Base-by-base conservation (phyloP, 2,888 invertebrate genomes). In the Fragum sueziense region DNA sequence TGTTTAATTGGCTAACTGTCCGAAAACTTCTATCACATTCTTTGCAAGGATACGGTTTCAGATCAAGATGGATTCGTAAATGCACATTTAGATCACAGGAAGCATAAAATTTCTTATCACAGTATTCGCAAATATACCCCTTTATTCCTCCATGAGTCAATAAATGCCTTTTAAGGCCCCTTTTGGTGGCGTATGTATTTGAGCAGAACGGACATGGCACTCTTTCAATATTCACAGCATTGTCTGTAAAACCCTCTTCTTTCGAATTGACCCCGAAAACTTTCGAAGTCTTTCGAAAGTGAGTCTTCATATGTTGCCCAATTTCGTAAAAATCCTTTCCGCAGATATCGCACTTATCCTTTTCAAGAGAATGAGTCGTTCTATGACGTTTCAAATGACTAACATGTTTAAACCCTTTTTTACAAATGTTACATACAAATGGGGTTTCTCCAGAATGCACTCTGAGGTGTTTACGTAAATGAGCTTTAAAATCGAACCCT, bases 281-380 rank as follows among this genome's bases (percentile, higher is more conserved):
- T 22, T 3, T 2, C n/a, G n/a, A 25, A 25, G 25, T 22, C 14
- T 27, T 27, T 11, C 14, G n/a, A 3, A 57, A 25, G n/a, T 57
- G 57, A 57, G 57, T 27, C n/a, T 57, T 57, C 57, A 57, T 57
- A 57, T 57, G 57, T 57, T 57, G 57, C 22, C 57, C 27, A 27
- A 57, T 57, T 11, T 57, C 27, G 22, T 22, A 27, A 25, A 27
- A 57, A 2, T n/a, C 22, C 6, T 57, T 57, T 25, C 57, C 57
- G 25, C 57, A 57, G 2, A 57, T 57, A 25, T 57, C 57, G 25
- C 57, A 57, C 4, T 20, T 22, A 57, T 27, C 27, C 27, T 25
- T 57, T 27, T 25, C 25, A 11, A 3, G 3, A 7, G 57, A 6
- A 25, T 57, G 57, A 3, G 22, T 27, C 11, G 2, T 22, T 22